These are phyloP conservation scores for Rhinichthys klamathensis DNA, from an alignment of 2,113 vertebrate genomes.

Conservation along the genomic window DNA sequence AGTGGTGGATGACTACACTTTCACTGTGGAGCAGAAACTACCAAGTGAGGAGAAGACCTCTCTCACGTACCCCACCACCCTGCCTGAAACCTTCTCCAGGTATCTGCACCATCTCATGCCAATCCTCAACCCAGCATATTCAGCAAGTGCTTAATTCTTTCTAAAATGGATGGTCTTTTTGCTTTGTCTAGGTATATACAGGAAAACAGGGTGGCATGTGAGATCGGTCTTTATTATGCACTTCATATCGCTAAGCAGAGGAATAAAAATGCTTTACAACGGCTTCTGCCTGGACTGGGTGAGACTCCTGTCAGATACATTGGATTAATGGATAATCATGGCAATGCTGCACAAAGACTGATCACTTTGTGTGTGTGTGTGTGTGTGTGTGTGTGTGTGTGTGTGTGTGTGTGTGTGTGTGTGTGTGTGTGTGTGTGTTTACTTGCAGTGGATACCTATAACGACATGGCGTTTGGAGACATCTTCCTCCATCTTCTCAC, in stretches of 20 bases:
- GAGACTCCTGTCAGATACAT: slow-evolving; percentile 54
- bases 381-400: slow-evolving; percentile 14
- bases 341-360: neutral
- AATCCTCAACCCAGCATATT: neutral
- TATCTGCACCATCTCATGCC: slow-evolving; percentile 42
- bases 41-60: slow-evolving; percentile 88
- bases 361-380: slow-evolving; percentile 15
- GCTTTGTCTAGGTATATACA: slow-evolving; percentile 81
- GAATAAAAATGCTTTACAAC: slow-evolving; percentile 93
- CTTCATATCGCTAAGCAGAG: slow-evolving; percentile 93
- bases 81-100: slow-evolving; percentile 90
- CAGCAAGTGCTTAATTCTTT: neutral
- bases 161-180: neutral
- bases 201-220: slow-evolving; percentile 94
- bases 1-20: slow-evolving; percentile 93
- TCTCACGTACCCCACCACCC: slow-evolving; percentile 79
- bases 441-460: slow-evolving; percentile 87
- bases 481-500: slow-evolving; percentile 97
- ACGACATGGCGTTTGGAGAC: slow-evolving; percentile 91
- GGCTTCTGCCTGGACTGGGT: slow-evolving; percentile 90
- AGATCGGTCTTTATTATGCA: slow-evolving; percentile 94
- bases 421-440: slow-evolving; percentile 8
- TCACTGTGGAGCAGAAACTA: slow-evolving; percentile 92
- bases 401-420: neutral
- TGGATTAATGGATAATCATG: neutral